phyloP scores from a whole-genome alignment of 2,113 vertebrate species.

The Albula goreensis region DNA sequence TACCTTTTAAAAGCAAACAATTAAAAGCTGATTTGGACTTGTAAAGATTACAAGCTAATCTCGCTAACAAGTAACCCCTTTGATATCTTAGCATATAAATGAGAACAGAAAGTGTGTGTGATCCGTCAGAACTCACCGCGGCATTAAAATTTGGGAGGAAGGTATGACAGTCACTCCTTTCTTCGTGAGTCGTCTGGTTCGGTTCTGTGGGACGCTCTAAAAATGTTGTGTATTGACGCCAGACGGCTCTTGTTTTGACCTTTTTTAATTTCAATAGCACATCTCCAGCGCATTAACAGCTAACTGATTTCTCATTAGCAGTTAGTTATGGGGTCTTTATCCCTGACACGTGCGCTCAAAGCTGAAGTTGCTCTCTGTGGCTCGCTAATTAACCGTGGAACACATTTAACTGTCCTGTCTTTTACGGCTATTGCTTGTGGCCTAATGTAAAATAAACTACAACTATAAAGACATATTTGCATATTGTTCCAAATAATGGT shows the following conservation, averaged over 20 bases:
- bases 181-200: background rate
- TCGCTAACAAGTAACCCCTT: background rate
- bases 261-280: slow-evolving; percentile 15
- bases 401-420: background rate
- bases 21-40: background rate
- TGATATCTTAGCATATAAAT: background rate
- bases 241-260: slow-evolving; percentile 20
- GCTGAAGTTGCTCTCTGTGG: background rate
- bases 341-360: slow-evolving; percentile 20
- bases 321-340: slow-evolving; percentile 24
- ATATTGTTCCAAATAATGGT: background rate
- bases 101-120: background rate
- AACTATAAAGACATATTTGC: background rate
- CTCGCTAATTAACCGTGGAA: slow-evolving; percentile 20
- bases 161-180: background rate
- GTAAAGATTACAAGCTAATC: background rate
- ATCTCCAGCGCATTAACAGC: slow-evolving; percentile 10
- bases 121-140: background rate
- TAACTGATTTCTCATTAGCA: slow-evolving; percentile 33
- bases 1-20: background rate
- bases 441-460: background rate
- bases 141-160: background rate
- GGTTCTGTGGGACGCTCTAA: background rate
- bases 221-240: slow-evolving; percentile 28
- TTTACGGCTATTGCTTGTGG: background rate